Percentiles rank a stretch among this genome's conserved stretches.
These are phyloP conservation scores for Chaetogeoica ovagalla DNA, from an alignment of 2,888 invertebrate genomes.

Conservation along the genomic window DNA sequence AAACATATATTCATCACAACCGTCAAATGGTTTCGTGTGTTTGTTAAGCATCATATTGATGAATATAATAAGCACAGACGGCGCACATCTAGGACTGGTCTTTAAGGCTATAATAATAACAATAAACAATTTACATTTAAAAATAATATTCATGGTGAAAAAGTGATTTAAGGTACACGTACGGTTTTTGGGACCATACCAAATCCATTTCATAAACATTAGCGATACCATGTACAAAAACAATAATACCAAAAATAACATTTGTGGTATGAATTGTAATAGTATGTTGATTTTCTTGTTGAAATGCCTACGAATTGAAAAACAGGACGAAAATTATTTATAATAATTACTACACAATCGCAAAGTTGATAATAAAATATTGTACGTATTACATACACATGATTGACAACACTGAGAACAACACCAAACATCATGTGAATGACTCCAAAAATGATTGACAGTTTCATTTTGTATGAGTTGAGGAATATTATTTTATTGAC, in stretches of 20 bases:
- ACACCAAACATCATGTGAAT: constrained; percentile 76
- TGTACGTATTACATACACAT: constrained; percentile 58
- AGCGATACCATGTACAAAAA: constrained; percentile 72
- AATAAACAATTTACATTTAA: not conserved
- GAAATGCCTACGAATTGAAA: constrained; percentile 61
- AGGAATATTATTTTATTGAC: constrained; percentile 72
- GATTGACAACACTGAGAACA: constrained; percentile 67
- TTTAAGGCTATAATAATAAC: constrained; percentile 60
- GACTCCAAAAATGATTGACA: constrained; percentile 74
- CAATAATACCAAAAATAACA: constrained; percentile 69
- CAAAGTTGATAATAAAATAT: not conserved
- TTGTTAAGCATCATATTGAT: constrained; percentile 80
- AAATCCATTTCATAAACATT: constrained; percentile 73
- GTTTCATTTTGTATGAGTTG: constrained; percentile 77
- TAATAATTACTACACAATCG: not conserved
- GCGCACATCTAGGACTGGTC: constrained; percentile 68
- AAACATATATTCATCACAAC: constrained; percentile 67
- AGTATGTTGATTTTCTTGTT: constrained; percentile 63
- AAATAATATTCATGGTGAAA: not conserved
- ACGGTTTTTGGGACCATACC: constrained; percentile 62
- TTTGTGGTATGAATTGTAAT: constrained; percentile 72
- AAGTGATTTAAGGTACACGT: constrained; percentile 43
- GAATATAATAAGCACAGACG: constrained; percentile 76
- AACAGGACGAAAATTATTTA: not conserved
- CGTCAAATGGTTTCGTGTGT: constrained; percentile 61